Evolutionary conservation across 2,113 vertebrate species (phyloP), one percentile per base, ranked within the genome.

Genomic region (Arothron firmamentum): DNA sequence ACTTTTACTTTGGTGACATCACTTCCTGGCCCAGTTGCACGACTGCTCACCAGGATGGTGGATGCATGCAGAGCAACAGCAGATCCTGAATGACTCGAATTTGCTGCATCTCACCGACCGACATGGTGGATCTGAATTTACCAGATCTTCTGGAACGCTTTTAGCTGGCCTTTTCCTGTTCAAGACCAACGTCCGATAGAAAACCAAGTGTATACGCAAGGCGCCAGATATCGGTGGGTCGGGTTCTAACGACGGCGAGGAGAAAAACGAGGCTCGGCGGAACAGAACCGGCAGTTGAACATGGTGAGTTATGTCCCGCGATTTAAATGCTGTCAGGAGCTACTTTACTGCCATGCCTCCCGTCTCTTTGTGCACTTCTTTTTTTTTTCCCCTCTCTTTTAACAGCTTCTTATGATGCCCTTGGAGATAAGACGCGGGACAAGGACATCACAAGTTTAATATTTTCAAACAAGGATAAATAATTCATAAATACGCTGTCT

Each of bases 401-500:
- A 68, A 74, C 73, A 78, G 79, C 72, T 59, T 74, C 47, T 70
- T 75, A 49, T 66, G 84, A 90, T 79, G 87, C 77, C 88, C 87
- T 91, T 89, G 87, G 70, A 77, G 88, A 89, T 88, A 84, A 89
- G 83, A 87, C 82, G 70, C 52, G 59, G 84, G 79, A 87, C 89
- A 91, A 90, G 90, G 90, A 88, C 85, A 84, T 79, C 79, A 84
- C 85, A 82, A 74, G 77, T 89, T 86, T 84, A 90, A 89, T 81
- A 86, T 81, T 89, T 90, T 83, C 74, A 73, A 86, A 85, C 80
- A 54, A 56, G 75, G 83, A 92, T 90, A 87, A 88, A 91, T 92
- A 89, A 91, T 91, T 91, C 89, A 91, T 91, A 88, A 67, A 88
- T 82, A 79, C 72, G 71, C 79, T 81, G 84, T 84, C 83, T 87